phyloP scores from a whole-genome alignment of 2,113 vertebrate species.

The Arenaria interpres region DNA sequence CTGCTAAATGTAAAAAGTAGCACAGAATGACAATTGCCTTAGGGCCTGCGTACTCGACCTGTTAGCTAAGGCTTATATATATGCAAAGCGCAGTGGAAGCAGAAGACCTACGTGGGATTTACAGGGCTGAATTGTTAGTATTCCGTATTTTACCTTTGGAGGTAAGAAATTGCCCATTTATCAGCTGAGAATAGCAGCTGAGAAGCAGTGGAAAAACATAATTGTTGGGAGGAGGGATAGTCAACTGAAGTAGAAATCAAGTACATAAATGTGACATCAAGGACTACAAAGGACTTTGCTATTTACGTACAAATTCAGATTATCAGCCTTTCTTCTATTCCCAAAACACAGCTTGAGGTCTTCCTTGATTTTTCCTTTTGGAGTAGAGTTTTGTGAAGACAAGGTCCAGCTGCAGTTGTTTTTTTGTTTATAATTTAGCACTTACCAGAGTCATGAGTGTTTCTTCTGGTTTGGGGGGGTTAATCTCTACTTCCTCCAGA shows the following conservation, averaged over 20 bases:
- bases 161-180: neutral
- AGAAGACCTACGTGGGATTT: neutral
- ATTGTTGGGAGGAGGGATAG: neutral
- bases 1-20: neutral
- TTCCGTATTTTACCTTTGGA: neutral
- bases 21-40: neutral
- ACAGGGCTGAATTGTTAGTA: neutral
- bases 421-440: neutral
- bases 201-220: neutral
- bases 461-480: neutral
- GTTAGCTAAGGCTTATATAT: neutral
- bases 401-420: neutral
- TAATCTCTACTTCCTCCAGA: neutral
- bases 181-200: neutral
- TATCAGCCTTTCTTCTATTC: neutral
- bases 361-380: neutral
- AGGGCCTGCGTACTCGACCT: neutral
- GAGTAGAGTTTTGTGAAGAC: neutral
- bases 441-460: conserved; percentile 29
- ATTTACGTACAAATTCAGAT: neutral
- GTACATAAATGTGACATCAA: neutral
- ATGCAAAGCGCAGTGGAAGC: neutral
- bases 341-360: neutral
- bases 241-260: neutral
- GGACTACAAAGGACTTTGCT: neutral